phyloP scores from a whole-genome alignment of 64 coral and sea anemone species.

The Montipora cactus region DNA sequence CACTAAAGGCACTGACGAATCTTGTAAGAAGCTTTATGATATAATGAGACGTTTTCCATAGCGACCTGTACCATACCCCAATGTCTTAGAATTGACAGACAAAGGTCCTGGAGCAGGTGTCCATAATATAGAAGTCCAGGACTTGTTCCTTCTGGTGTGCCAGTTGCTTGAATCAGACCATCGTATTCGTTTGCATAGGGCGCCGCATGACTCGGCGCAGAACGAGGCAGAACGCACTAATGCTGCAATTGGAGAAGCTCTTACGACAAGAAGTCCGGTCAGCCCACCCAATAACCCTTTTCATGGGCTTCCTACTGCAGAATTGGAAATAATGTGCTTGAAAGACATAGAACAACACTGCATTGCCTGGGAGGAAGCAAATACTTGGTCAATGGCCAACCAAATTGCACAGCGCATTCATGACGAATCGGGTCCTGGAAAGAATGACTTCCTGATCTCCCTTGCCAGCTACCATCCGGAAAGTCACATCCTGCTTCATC shows the following conservation, averaged over 20 bases:
- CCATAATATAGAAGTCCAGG: slow-evolving; percentile 32
- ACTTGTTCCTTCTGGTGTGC: slow-evolving; percentile 52
- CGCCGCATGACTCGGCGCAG: neutral
- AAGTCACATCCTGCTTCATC: no score
- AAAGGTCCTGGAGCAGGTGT: slow-evolving; percentile 26
- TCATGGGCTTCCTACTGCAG: no score
- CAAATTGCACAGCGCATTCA: no score
- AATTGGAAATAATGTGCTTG: no score
- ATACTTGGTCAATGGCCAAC: no score
- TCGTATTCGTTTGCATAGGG: neutral
- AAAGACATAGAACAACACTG: no score
- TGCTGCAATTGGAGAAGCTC: slow-evolving; percentile 48
- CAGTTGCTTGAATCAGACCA: slow-evolving; percentile 46
- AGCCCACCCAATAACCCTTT: no score
- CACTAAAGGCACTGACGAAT: neutral
- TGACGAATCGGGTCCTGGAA: no score
- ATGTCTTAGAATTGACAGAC: slow-evolving; percentile 10
- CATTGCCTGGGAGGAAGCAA: no score
- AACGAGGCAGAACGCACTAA: slow-evolving; percentile 40
- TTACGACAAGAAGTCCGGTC: no score
- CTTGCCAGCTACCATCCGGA: no score
- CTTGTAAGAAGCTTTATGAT: slow-evolving; percentile 1
- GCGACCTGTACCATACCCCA: neutral
- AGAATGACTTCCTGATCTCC: no score
- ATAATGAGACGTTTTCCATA: neutral